Evolutionary conservation across 2,888 invertebrate species (phyloP).

Genomic region (Rutpela maculata): DNA sequence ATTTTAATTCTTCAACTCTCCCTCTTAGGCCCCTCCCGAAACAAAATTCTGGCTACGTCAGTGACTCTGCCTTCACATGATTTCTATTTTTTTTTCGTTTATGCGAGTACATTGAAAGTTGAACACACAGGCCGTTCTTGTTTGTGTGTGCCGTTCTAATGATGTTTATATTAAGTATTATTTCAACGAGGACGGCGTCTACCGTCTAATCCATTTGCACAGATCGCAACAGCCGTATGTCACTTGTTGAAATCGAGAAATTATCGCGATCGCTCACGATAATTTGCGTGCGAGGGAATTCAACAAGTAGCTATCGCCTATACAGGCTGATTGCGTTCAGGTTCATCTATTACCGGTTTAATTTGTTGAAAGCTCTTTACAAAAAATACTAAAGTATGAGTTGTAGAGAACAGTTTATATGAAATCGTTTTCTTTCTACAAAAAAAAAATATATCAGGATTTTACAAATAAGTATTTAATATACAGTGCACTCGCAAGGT

Average conservation of each 20-base stretch:
- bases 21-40: no score
- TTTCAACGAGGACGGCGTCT: conserved; percentile 34
- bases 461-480: no score
- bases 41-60: no score
- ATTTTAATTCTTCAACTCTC: no score
- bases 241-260: neutral
- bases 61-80: conserved; percentile 23
- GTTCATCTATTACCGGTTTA: no score
- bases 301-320: conserved; percentile 5
- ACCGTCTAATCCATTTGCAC: neutral
- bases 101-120: neutral
- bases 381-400: no score
- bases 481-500: no score
- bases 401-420: no score
- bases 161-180: conserved; percentile 11
- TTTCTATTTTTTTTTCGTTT: conserved; percentile 14
- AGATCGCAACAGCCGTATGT: neutral
- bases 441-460: no score
- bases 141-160: conserved; percentile 10
- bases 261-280: neutral
- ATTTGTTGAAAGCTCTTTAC: no score
- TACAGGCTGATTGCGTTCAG: no score
- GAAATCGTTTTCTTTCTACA: no score
- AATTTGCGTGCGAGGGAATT: neutral
- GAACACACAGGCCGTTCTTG: conserved; percentile 12